Conservation (phyloP, 2,888 invertebrate genomes). For the Drosophila suboccidentalis region DNA sequence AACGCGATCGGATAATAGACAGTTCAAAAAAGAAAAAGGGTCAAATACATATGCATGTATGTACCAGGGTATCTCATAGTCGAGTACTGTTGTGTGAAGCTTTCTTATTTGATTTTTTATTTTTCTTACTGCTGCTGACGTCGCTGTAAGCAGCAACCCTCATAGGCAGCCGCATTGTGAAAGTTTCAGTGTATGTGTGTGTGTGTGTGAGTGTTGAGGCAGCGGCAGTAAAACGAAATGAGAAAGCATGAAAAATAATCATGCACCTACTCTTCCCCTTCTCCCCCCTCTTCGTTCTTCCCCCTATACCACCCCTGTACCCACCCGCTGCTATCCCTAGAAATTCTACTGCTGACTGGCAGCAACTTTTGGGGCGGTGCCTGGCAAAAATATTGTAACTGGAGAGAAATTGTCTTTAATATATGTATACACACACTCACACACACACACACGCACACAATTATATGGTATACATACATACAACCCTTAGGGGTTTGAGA, state of each 20-base stretch:
- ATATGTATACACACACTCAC: conserved; percentile 22
- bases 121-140: conserved; percentile 27
- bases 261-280: conserved; percentile 43
- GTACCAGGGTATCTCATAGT: neutral
- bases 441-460: conserved; percentile 2
- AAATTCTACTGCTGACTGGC: conserved; percentile 30
- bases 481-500: conserved; percentile 17
- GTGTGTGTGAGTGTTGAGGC: conserved; percentile 30
- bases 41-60: too few relatives aligned
- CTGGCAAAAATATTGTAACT: conserved; percentile 68
- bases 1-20: too few relatives aligned
- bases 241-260: conserved; percentile 79
- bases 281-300: too few relatives aligned
- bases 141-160: conserved; percentile 57
- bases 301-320: conserved; percentile 3
- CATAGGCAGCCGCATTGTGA: conserved; percentile 68
- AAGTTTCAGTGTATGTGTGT: conserved; percentile 54
- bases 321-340: neutral
- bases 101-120: neutral
- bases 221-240: conserved; percentile 74
- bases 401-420: conserved; percentile 55
- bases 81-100: neutral
- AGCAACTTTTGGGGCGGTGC: conserved; percentile 75
- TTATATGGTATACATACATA: conserved; percentile 4
- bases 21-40: too few relatives aligned